Evolutionary conservation across 1,140 invertebrate species (phyloP).

Genomic region (Palaemon carinicauda): DNA sequence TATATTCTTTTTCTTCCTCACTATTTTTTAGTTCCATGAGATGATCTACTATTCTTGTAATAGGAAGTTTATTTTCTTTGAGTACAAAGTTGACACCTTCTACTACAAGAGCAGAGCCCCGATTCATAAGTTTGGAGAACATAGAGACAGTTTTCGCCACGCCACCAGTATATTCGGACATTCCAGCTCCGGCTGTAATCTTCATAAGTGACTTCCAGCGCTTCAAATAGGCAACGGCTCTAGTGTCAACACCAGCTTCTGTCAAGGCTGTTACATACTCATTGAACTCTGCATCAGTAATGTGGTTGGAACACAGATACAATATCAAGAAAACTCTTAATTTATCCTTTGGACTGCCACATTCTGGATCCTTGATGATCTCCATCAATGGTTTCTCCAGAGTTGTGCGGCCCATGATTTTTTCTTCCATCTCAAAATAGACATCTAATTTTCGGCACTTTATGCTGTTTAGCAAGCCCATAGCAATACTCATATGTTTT

Average conservation of each 20-base stretch:
- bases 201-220: constrained; percentile 74
- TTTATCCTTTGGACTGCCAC: constrained; percentile 91
- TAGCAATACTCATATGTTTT: constrained; percentile 98
- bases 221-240: constrained; percentile 84
- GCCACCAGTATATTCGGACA: constrained; percentile 81
- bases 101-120: constrained; percentile 98
- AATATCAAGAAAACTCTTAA: constrained; percentile 94
- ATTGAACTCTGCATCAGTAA: constrained; percentile 50
- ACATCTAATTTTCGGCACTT: constrained; percentile 92
- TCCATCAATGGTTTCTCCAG: constrained; percentile 70
- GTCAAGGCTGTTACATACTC: constrained; percentile 70
- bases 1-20: constrained; percentile 82
- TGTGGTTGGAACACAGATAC: constrained; percentile 77
- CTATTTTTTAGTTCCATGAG: constrained; percentile 81
- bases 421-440: constrained; percentile 97
- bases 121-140: constrained; percentile 97
- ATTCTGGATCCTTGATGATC: constrained; percentile 83
- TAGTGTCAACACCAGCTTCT: constrained; percentile 84
- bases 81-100: constrained; percentile 99
- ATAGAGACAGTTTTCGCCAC: constrained; percentile 96
- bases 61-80: constrained; percentile 93
- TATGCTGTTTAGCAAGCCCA: constrained; percentile 89
- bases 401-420: constrained; percentile 80
- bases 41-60: constrained; percentile 91
- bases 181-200: constrained; percentile 50